Conservation (phyloP, 2,888 invertebrate species). For the Andrena minutula region DNA sequence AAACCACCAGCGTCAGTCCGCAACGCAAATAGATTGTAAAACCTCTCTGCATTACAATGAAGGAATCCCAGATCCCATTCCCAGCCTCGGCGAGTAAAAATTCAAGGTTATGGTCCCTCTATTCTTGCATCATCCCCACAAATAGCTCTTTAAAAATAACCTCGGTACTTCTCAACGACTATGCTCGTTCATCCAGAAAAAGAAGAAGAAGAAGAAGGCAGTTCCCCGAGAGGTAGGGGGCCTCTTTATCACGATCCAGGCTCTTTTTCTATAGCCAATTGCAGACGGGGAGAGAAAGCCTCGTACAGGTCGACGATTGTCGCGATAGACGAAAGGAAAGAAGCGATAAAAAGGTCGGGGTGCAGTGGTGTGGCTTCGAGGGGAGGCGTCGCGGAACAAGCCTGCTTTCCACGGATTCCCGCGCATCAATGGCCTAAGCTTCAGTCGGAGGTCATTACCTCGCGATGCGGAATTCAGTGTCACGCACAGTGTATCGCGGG, state of each 20-base stretch:
- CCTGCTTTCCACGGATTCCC: slow-evolving; percentile 19
- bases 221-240: neutral
- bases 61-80: neutral
- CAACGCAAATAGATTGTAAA: too few species aligned
- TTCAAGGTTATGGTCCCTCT: slow-evolving; percentile 2
- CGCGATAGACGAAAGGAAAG: neutral
- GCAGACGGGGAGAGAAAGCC: neutral
- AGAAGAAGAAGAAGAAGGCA: neutral
- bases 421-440: slow-evolving; percentile 36
- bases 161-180: neutral
- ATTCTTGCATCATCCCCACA: neutral
- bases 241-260: slow-evolving; percentile 13
- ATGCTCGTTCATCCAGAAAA: neutral
- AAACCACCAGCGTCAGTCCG: too few species aligned
- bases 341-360: slow-evolving; percentile 18
- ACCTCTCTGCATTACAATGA: too few species aligned
- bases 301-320: slow-evolving; percentile 7
- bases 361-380: slow-evolving; percentile 25
- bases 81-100: neutral
- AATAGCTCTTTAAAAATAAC: slow-evolving; percentile 19
- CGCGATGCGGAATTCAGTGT: slow-evolving; percentile 53
- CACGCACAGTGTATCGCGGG: slow-evolving; percentile 3
- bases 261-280: neutral
- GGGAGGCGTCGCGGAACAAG: neutral
- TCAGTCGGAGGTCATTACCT: slow-evolving; percentile 58